Percentiles rank a stretch among this genome's conserved stretches.
Evolutionary conservation across 2,888 invertebrate genomes (phyloP).

Genomic region (Thymelicus lineola): DNA sequence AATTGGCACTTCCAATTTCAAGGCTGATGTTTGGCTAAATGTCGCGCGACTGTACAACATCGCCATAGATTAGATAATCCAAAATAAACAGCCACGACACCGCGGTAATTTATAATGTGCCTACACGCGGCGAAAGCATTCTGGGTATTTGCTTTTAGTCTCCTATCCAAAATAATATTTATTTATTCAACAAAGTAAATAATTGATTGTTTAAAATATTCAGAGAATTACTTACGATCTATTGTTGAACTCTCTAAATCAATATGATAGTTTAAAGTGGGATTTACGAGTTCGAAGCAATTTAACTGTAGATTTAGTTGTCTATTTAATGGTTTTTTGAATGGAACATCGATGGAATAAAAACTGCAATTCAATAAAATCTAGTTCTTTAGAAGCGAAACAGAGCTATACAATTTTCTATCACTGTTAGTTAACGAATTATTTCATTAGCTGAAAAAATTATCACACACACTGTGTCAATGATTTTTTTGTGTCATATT

Average conservation of each 20-base stretch:
- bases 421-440: no score
- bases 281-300: constrained; percentile 10
- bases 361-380: no score
- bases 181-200: constrained; percentile 17
- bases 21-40: constrained; percentile 52
- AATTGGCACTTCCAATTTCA: constrained; percentile 59
- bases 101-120: constrained; percentile 12
- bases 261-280: constrained; percentile 18
- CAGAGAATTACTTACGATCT: constrained; percentile 21
- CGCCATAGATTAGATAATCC: constrained; percentile 37
- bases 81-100: constrained; percentile 35
- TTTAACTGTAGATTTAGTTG: not conserved
- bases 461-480: no score
- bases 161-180: constrained; percentile 14
- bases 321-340: not conserved
- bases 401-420: no score
- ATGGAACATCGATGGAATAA: no score
- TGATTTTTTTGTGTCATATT: no score
- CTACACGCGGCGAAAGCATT: constrained; percentile 6
- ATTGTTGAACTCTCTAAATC: constrained; percentile 26
- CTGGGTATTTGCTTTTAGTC: constrained; percentile 13
- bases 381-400: no score
- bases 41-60: constrained; percentile 38
- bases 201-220: constrained; percentile 14
- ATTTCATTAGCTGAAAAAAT: no score